Conservation (phyloP, 1,140 invertebrate species). For the Oncopodura yosiiana region DNA sequence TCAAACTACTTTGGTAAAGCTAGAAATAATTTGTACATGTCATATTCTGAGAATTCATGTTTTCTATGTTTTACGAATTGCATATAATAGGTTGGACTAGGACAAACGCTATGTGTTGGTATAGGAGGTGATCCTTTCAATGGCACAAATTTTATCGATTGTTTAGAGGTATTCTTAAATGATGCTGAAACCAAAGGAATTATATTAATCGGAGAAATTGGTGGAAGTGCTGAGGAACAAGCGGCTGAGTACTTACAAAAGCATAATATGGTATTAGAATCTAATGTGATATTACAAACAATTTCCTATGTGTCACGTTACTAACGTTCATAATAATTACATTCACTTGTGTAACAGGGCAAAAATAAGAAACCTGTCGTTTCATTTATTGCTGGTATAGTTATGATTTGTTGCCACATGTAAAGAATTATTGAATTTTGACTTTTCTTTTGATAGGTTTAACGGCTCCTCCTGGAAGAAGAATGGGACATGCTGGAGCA, state of each 20-base stretch:
- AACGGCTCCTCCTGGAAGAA: conserved; percentile 90
- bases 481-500: conserved; percentile 99
- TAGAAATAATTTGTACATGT: too few relatives aligned
- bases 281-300: too few relatives aligned
- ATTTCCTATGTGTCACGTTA: too few relatives aligned
- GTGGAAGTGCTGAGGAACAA: conserved; percentile 92
- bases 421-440: conserved; percentile 53
- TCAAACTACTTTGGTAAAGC: conserved; percentile 81
- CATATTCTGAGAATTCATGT: background rate
- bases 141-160: conserved; percentile 99
- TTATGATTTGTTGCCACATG: too few relatives aligned
- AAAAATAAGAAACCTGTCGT: conserved; percentile 71
- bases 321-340: too few relatives aligned
- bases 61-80: too few relatives aligned
- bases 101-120: conserved; percentile 94
- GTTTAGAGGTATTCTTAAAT: conserved; percentile 89
- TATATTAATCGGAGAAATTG: conserved; percentile 98
- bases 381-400: conserved; percentile 80
- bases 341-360: too few relatives aligned
- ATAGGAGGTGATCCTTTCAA: conserved; percentile 99
- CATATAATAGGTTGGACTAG: conserved; percentile 79
- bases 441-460: conserved; percentile 97
- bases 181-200: conserved; percentile 93
- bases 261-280: conserved; percentile 80
- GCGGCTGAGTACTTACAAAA: conserved; percentile 89